Percentiles rank a stretch among this genome's conserved stretches.
Conservation (phyloP, 2,888 invertebrate genomes). For the Plebejus argus region DNA sequence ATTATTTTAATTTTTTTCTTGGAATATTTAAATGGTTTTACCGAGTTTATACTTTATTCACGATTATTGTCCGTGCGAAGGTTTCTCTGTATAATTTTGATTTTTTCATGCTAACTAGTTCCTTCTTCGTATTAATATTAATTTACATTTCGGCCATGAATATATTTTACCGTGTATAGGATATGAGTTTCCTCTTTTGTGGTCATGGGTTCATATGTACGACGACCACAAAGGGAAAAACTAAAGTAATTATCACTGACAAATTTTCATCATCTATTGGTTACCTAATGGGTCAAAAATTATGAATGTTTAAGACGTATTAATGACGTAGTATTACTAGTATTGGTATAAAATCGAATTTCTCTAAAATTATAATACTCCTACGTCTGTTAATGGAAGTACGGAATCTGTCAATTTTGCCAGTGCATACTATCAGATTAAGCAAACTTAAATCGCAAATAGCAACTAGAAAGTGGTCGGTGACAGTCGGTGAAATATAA, state of each 20-base stretch:
- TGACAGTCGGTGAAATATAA: not conserved
- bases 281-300: not conserved
- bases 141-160: conserved; percentile 17
- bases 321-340: not conserved
- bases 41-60: not conserved
- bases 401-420: not conserved
- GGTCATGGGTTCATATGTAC: not conserved
- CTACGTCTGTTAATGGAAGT: not conserved
- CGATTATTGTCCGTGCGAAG: not conserved
- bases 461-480: not conserved
- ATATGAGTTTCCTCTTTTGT: conserved; percentile 14
- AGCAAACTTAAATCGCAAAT: not conserved
- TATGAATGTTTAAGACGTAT: not conserved
- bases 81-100: not conserved
- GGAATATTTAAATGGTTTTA: not conserved
- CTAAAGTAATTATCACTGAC: not conserved
- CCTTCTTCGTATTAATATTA: conserved; percentile 6
- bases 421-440: not conserved
- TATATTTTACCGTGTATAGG: conserved; percentile 6
- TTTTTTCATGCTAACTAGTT: conserved; percentile 20
- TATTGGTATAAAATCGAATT: not conserved
- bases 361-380: not conserved
- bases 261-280: not conserved
- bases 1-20: not conserved
- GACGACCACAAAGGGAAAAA: not conserved